Conservation (phyloP, 2,113 vertebrate species). For the Girardinichthys multiradiatus region DNA sequence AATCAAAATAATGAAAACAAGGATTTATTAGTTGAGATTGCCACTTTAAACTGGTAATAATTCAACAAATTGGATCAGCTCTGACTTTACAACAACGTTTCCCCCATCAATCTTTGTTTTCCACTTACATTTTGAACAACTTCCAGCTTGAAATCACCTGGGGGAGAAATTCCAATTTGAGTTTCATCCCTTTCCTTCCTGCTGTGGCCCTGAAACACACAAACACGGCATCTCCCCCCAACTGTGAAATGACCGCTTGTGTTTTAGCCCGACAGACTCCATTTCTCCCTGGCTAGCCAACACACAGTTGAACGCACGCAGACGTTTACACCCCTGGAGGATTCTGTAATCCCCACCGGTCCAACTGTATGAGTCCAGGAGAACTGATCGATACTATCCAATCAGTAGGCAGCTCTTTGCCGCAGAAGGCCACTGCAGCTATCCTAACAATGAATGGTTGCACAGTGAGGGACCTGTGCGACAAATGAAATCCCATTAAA, state of each 20-base stretch:
- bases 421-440: conserved; percentile 30
- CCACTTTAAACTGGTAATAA: not conserved
- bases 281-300: conserved; percentile 58
- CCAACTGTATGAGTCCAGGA: conserved; percentile 50
- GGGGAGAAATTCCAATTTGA: conserved; percentile 26
- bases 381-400: conserved; percentile 76
- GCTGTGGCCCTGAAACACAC: conserved; percentile 56
- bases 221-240: conserved; percentile 55
- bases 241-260: conserved; percentile 76
- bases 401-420: conserved; percentile 58
- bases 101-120: conserved; percentile 7
- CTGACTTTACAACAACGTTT: not conserved
- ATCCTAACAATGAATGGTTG: conserved; percentile 55
- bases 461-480: conserved; percentile 32
- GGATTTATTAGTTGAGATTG: not conserved
- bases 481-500: conserved; percentile 68
- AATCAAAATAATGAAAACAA: not conserved
- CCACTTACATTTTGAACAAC: conserved; percentile 25
- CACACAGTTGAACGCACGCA: conserved; percentile 14
- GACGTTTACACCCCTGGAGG: conserved; percentile 31
- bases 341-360: not conserved
- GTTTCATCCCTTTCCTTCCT: conserved; percentile 12
- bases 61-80: not conserved
- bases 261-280: conserved; percentile 69
- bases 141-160: conserved; percentile 32